A percentile compares a stretch with the other conserved stretches of the same genome.
Evolutionary conservation across 2,113 vertebrate genomes (phyloP).

Genomic region (Eurystomus gularis): DNA sequence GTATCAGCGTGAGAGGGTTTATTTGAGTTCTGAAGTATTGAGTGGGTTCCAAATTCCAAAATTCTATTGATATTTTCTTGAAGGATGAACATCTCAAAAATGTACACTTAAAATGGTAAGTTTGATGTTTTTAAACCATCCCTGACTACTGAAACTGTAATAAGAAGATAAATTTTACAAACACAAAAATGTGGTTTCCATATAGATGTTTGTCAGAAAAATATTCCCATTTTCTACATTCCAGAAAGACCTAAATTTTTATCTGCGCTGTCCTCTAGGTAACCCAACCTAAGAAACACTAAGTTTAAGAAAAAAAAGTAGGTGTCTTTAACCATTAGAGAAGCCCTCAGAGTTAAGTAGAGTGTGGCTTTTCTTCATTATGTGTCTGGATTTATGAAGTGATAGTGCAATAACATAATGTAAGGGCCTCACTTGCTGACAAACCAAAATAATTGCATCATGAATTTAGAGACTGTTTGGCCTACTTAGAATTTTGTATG

Average conservation of each 20-base stretch:
- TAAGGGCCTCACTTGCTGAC: not conserved
- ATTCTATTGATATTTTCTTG: not conserved
- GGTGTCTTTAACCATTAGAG: not conserved
- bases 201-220: not conserved
- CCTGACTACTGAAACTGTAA: not conserved
- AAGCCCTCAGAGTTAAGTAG: not conserved
- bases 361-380: not conserved
- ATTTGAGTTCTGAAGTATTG: not conserved
- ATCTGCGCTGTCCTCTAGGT: not conserved
- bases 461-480: not conserved
- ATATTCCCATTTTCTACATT: not conserved
- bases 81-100: not conserved
- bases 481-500: not conserved
- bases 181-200: not conserved
- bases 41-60: not conserved
- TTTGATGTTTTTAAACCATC: not conserved
- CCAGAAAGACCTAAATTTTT: not conserved
- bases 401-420: not conserved
- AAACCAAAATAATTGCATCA: not conserved
- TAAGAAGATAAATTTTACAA: not conserved
- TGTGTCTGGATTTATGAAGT: conserved; percentile 7
- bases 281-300: not conserved
- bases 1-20: fast-evolving
- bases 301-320: not conserved
- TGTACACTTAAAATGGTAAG: not conserved